Evolutionary conservation across 2,113 vertebrate genomes (phyloP), one percentile per base, ranked within the genome.

Genomic region (Anser cygnoides): DNA sequence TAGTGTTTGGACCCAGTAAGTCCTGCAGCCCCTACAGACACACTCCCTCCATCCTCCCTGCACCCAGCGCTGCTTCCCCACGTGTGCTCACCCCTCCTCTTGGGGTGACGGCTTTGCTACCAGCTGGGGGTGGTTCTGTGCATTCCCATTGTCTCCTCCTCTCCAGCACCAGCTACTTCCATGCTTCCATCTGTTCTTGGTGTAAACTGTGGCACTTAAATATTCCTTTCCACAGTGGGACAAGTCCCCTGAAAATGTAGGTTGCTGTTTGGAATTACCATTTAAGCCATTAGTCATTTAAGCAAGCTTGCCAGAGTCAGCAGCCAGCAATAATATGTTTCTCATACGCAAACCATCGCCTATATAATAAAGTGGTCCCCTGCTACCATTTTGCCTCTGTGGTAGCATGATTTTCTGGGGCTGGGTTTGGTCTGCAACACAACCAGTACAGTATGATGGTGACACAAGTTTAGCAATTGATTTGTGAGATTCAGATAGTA

Each of bases 61-160:
- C n/a, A 4, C 43, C 68, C 20, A 0, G 0, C 3, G 10, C 43
- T 22, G 33, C 67, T 11, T 31, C 13, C 71, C 50, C 58, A 37
- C 3, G 50, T 11, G 21, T 4, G 0, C 4, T 59, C 37, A 14
- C 52, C 41, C 12, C 58, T 67, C 15, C 29, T 29, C 11, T n/a
- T 18, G 2, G 10, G 6, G 13, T 33, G 20, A 54, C 0, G 4
- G 58, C 22, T 37, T 61, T 10, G 19, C 23, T 43, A 57, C 9
- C 0, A 8, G 37, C 5, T 37, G 43, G 28, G 57, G 44, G 31
- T 57, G n/a, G 7, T 37, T n/a, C 75, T 50, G 50, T 29, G 37
- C 35, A 13, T 9, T 25, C n/a, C 46, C 28, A 59, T 28, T 23
- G 9, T 46, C 65, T 55, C 67, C 41, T 13, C 17, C 55, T 63